Evolutionary conservation across 2,113 vertebrate species (phyloP).

Genomic region (Prolemur simus): DNA sequence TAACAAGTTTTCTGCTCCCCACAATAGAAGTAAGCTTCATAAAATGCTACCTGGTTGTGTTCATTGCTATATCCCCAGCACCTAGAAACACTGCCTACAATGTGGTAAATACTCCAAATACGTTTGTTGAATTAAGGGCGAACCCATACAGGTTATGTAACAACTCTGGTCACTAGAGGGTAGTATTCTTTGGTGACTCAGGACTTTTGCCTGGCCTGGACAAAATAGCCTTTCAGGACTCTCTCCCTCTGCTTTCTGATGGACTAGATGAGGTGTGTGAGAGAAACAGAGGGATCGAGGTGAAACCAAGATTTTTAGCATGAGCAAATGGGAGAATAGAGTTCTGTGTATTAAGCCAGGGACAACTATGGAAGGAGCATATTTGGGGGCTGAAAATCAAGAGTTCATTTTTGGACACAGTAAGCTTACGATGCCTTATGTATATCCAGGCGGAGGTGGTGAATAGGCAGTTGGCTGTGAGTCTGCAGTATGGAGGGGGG

Average conservation of each 20-base stretch:
- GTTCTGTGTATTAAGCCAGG: not conserved
- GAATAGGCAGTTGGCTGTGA: not conserved
- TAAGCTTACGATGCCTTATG: not conserved
- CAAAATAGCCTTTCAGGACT: not conserved
- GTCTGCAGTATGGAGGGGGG: not conserved
- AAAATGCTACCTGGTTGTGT: not conserved
- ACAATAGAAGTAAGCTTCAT: not conserved
- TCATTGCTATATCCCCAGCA: not conserved
- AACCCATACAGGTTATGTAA: not conserved
- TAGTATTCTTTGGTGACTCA: not conserved
- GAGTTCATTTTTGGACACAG: not conserved
- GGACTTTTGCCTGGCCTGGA: not conserved
- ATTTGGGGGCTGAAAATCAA: not conserved
- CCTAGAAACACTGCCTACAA: not conserved
- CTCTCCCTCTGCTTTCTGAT: constrained; percentile 17
- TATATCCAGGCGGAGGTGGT: not conserved
- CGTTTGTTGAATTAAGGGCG: not conserved
- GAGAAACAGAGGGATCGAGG: not conserved
- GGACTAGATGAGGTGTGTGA: not conserved
- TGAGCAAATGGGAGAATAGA: not conserved
- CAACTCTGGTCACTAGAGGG: not conserved
- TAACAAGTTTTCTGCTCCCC: not conserved
- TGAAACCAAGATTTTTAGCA: not conserved
- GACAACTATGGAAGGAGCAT: not conserved
- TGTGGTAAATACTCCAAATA: not conserved